A percentile compares a stretch with the other conserved stretches of the same genome.
phyloP scores from a whole-genome alignment of 2,113 vertebrate species.

The Etia nguti region DNA sequence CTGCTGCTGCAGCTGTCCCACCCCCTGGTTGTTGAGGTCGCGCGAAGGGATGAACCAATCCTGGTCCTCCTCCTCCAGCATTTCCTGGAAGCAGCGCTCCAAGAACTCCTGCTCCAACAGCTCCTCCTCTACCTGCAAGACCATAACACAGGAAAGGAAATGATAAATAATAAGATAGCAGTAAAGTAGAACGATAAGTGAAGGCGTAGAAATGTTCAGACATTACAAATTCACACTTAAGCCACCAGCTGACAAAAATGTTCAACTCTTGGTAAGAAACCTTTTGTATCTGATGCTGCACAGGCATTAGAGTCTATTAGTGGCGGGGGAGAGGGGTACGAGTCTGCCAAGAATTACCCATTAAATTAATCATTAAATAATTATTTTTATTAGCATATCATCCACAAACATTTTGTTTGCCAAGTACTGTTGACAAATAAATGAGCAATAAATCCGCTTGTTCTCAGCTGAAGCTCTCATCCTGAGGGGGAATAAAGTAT shows the following conservation, averaged over 20 bases:
- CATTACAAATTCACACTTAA: neutral
- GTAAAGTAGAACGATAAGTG: neutral
- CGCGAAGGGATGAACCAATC: slow-evolving; percentile 97
- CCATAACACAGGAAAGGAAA: neutral
- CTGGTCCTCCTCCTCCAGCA: slow-evolving; percentile 96
- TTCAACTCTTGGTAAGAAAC: neutral
- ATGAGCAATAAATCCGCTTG: rapidly evolving
- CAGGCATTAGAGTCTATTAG: neutral
- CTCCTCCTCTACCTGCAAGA: slow-evolving; percentile 90
- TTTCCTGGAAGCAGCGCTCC: slow-evolving; percentile 97
- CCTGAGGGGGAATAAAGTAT: neutral
- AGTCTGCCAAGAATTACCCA: neutral
- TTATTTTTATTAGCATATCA: rapidly evolving
- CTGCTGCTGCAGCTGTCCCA: slow-evolving; percentile 92
- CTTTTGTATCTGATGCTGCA: neutral
- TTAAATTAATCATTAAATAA: neutral
- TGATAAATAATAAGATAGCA: neutral
- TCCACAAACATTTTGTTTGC: neutral
- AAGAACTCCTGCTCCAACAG: slow-evolving; percentile 96
- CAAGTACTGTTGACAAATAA: neutral
- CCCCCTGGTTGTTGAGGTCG: slow-evolving; percentile 86
- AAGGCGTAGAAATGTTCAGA: neutral
- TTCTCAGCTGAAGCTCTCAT: neutral
- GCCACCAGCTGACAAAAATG: neutral
- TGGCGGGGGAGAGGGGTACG: neutral